These are phyloP conservation scores for Eudemis profundana DNA, from an alignment of 2,888 invertebrate genomes.

Conservation along the genomic window DNA sequence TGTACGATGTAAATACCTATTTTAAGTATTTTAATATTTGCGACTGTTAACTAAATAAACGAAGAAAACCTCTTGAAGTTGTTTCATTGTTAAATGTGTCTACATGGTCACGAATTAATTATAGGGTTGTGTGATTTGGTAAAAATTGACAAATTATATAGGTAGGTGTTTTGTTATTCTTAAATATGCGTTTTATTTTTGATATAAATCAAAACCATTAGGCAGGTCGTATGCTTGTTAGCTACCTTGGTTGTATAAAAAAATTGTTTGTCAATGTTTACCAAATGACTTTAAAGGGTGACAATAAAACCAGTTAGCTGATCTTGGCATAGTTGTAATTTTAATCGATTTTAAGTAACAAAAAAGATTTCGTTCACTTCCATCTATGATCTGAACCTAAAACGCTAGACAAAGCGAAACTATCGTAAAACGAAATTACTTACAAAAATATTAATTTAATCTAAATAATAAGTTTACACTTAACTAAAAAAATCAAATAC, in stretches of 20 bases:
- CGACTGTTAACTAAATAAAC: constrained; percentile 83
- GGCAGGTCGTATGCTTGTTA: too few relatives aligned
- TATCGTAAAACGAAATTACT: constrained; percentile 80
- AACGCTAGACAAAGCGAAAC: constrained; percentile 81
- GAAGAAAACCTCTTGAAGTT: constrained; percentile 64
- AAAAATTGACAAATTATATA: not conserved
- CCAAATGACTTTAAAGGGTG: constrained; percentile 3
- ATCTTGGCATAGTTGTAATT: constrained; percentile 85
- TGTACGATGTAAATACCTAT: constrained; percentile 81
- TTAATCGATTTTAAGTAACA: constrained; percentile 85
- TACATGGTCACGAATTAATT: too few relatives aligned
- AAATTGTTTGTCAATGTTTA: not conserved
- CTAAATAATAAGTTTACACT: constrained; percentile 80
- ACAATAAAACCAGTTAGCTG: constrained; percentile 67
- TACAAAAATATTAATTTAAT: constrained; percentile 82
- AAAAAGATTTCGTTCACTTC: constrained; percentile 78
- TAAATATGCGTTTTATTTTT: too few relatives aligned
- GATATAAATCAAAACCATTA: too few relatives aligned
- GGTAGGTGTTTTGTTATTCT: too few relatives aligned
- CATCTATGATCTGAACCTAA: constrained; percentile 80
- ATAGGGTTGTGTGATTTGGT: too few relatives aligned
- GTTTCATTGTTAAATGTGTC: constrained; percentile 53
- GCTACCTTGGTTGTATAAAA: too few relatives aligned
- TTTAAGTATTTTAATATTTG: constrained; percentile 80
- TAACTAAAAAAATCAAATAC: constrained; percentile 82